These are phyloP conservation scores for Zaprionus lachaisei DNA, from an alignment of 1,140 invertebrate species.

Conservation along the genomic window DNA sequence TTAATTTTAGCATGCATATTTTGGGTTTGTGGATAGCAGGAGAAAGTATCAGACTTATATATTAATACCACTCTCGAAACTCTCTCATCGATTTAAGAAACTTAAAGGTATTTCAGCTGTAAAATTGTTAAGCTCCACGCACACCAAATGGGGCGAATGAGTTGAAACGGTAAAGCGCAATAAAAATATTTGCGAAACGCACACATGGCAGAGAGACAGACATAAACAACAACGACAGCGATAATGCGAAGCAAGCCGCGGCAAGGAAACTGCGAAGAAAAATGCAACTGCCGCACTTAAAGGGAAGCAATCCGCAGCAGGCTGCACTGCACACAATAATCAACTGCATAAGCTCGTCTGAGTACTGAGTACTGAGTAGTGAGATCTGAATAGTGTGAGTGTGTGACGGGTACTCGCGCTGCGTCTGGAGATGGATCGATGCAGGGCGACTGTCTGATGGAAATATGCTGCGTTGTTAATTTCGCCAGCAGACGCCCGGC, in stretches of 20 bases:
- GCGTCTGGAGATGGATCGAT: conserved; percentile 8
- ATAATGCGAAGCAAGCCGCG: conserved; percentile 16
- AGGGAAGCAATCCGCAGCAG: conserved; percentile 40
- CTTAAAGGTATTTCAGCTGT: not conserved
- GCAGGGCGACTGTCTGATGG: not conserved
- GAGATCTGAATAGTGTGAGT: not conserved
- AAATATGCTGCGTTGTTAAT: conserved; percentile 59
- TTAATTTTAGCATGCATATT: too few species aligned
- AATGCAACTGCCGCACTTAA: conserved; percentile 59
- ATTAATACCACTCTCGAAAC: too few species aligned
- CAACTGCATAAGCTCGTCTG: conserved; percentile 48
- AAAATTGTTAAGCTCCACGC: not conserved
- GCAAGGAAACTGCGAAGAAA: conserved; percentile 34
- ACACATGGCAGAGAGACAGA: conserved; percentile 43
- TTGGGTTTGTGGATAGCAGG: too few species aligned
- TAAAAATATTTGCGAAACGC: conserved; percentile 67
- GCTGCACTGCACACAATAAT: conserved; percentile 59
- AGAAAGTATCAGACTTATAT: too few species aligned
- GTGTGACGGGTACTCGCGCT: not conserved
- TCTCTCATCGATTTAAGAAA: too few species aligned
- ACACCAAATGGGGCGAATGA: conserved; percentile 52
- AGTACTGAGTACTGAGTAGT: not conserved
- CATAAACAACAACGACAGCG: conserved; percentile 28
- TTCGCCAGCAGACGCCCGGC: conserved; percentile 39
- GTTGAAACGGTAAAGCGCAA: conserved; percentile 70